Evolutionary conservation across 2,113 vertebrate genomes (phyloP), one percentile per base, ranked within the genome.

Genomic region (Rhabdomys dilectus): DNA sequence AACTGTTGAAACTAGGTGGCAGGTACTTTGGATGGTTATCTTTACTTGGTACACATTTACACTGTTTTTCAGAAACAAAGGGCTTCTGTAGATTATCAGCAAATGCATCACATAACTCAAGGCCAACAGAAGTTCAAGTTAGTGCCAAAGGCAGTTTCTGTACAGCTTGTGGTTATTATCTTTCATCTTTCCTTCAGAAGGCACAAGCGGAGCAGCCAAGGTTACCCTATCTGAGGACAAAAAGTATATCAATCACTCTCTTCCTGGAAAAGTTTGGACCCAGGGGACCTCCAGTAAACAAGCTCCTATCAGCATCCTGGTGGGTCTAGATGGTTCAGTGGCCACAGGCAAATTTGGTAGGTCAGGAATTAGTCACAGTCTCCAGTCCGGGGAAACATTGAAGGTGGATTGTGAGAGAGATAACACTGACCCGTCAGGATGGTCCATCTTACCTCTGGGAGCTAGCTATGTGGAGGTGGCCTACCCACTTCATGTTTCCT

Each of bases 131-230:
- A 95, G 80, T 34, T 62, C 1, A 10, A 60, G 29, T n/a, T 36
- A n/a, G 48, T 31, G 26, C 64, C 51, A 17, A 29, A 48, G 42
- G 0, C 7, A 9, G 70, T n/a, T 73, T 92, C 88, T 2, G 42
- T 70, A 9, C 22, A 93, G 45, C 73, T 56, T 31, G 31, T 84
- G 3, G 24, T 36, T 58, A 31, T 58, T 45, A 78, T 51, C 89
- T 94, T 84, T 94, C 72, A 76, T 9, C 68, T 96, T 51, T 66
- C 60, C 80, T 86, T 81, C 89, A 81, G 53, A 88, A 21, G 45
- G 31, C 21, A 51, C 7, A 82, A 9, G n/a, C 21, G 19, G 73
- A 53, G 58, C 58, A 82, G 51, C n/a, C 26, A 31, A 19, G 13
- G 48, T 76, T 80, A 53, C 56, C 51, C 53, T 39, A 2, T 21